Percentiles rank a stretch among this genome's conserved stretches.
Evolutionary conservation across 2,888 invertebrate genomes (phyloP).

Genomic region (Bruchidius siliquastri): DNA sequence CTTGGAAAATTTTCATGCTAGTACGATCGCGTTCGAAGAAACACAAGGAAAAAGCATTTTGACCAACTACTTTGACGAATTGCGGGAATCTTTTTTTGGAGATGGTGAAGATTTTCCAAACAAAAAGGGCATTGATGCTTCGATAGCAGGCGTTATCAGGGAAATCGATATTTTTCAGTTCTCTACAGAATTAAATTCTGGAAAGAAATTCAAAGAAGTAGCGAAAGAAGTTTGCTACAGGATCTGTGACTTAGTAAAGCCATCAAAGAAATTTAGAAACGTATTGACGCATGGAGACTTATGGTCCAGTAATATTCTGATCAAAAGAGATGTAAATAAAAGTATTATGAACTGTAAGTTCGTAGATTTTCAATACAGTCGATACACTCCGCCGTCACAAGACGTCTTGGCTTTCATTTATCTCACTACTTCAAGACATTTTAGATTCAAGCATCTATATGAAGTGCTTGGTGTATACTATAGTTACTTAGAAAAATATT

Average conservation of each 20-base stretch:
- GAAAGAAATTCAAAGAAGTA: constrained; percentile 27
- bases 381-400: constrained; percentile 61
- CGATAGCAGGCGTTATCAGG: constrained; percentile 31
- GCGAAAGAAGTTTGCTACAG: constrained; percentile 23
- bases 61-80: constrained; percentile 22
- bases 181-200: constrained; percentile 28
- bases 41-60: constrained; percentile 20
- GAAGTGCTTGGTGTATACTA: constrained; percentile 39
- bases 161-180: constrained; percentile 33
- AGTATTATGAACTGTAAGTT: constrained; percentile 35
- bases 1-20: constrained; percentile 42
- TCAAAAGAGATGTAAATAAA: constrained; percentile 29
- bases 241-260: constrained; percentile 35
- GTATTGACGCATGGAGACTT: constrained; percentile 60
- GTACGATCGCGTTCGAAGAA: constrained; percentile 40
- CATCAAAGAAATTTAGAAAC: constrained; percentile 46
- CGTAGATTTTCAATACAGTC: constrained; percentile 43
- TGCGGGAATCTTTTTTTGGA: constrained; percentile 30
- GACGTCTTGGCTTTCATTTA: constrained; percentile 52
- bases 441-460: constrained; percentile 31
- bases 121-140: constrained; percentile 27
- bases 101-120: constrained; percentile 27
- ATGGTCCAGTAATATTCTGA: constrained; percentile 57
- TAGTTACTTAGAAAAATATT: constrained; percentile 31
- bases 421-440: constrained; percentile 34